phyloP scores from a whole-genome alignment of 2,113 vertebrate species.

The Cisticola juncidis region DNA sequence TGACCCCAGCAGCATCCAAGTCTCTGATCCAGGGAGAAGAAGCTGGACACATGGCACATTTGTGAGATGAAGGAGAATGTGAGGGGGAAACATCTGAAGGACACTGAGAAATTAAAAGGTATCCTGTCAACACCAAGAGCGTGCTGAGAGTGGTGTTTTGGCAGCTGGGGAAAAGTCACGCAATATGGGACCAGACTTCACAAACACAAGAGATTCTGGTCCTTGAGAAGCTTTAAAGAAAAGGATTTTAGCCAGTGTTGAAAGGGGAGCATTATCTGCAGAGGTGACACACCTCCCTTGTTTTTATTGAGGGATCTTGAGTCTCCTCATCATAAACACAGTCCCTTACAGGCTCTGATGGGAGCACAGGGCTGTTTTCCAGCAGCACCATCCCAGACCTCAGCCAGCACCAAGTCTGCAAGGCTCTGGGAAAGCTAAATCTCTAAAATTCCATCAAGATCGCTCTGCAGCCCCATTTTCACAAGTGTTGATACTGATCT shows the following conservation, averaged over 20 bases:
- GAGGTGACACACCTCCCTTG: neutral
- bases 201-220: neutral
- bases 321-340: neutral
- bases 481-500: neutral
- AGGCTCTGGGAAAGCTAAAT: neutral
- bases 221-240: neutral
- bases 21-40: neutral
- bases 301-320: neutral
- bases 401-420: neutral
- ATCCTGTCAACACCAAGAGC: neutral
- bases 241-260: neutral
- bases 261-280: neutral
- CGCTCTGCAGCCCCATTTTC: neutral
- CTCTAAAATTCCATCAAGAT: neutral
- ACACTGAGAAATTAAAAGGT: neutral
- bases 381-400: neutral
- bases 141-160: neutral
- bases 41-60: rapidly evolving
- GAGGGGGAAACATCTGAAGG: neutral
- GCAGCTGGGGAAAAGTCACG: neutral
- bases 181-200: neutral
- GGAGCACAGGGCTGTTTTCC: neutral
- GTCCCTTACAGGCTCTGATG: neutral
- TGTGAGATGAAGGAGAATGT: neutral
- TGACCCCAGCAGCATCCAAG: neutral